Percentiles rank a stretch among this genome's conserved stretches.
Conservation (phyloP, 2,797 vertebrate species). For the Gymnocypris eckloni region DNA sequence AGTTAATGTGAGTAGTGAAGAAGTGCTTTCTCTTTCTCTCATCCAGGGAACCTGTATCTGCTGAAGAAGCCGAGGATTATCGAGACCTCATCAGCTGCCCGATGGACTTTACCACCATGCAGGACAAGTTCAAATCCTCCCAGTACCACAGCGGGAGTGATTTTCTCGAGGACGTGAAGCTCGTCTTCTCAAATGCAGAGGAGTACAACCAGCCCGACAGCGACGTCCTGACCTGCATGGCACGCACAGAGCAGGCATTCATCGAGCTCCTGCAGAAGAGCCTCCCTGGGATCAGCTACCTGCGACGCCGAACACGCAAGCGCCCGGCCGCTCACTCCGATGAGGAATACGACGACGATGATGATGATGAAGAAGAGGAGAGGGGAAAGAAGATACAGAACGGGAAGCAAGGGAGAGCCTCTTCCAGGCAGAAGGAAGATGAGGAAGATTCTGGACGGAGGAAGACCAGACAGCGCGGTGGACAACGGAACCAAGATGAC, state of each 20-base stretch:
- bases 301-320: conserved; percentile 79
- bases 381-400: conserved; percentile 54
- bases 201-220: conserved; percentile 92
- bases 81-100: conserved; percentile 89
- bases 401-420: conserved; percentile 36
- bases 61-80: conserved; percentile 92
- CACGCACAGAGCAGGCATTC: conserved; percentile 92
- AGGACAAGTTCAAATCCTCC: conserved; percentile 87
- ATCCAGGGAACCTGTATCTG: conserved; percentile 91
- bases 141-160: conserved; percentile 88
- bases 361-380: conserved; percentile 68
- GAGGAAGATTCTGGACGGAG: conserved; percentile 46
- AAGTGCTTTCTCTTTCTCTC: background rate
- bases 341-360: conserved; percentile 70
- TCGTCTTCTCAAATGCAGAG: conserved; percentile 94
- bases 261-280: conserved; percentile 90
- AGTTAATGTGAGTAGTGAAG: background rate
- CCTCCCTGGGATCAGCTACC: conserved; percentile 88
- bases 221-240: conserved; percentile 87
- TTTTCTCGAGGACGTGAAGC: conserved; percentile 91
- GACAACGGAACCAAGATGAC: conserved; percentile 62
- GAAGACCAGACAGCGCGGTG: conserved; percentile 49
- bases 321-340: conserved; percentile 65
- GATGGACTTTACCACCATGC: conserved; percentile 97
- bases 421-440: conserved; percentile 61